Evolutionary conservation across 1,140 invertebrate genomes (phyloP), one percentile per base, ranked within the genome.

Genomic region (Trichomalopsis sarcophagae): DNA sequence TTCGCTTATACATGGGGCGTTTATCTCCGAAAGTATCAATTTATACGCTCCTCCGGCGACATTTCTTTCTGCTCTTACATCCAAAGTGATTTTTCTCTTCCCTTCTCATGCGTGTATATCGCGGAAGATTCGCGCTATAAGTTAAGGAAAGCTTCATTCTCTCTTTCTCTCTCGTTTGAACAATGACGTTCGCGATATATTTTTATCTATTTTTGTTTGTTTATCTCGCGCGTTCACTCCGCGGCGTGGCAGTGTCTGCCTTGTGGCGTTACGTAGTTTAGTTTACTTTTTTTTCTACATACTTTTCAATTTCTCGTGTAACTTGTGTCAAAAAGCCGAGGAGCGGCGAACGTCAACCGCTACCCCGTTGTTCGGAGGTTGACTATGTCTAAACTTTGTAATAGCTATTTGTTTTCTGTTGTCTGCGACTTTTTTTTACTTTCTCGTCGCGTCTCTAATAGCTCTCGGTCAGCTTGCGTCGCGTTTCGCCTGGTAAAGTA

Each of bases 181-280:
- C 55, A 76, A 74, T 86, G 77, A 36, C 23, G 73, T 50, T 82
- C 30, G 81, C 62, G 75, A 69, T 83, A 27, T 44, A 75, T 68
- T 79, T 62, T 62, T 40, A 71, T 83, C 73, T 10, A 55, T 69
- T 69, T 68, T 66, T 87, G 23, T 81, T 87, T 71, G 78, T 89
- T 88, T 89, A 71, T 73, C 21, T 88, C 81, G 86, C 85, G 85
- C 84, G 78, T 86, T 88, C 84, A 87, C 87, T 87, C 86, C 89
- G 87, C 87, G 87, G 87, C 89, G 85, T 92, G 92, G 91, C 92
- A 93, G 91, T 93, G 92, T 91, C 91, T 89, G 89, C 91, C 91
- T 90, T 89, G 88, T 88, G 91, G 91, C 89, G 87, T 91, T 91
- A 83, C 75, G 62, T 85, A 89, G 84, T 88, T 77, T 87, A 87